Percentiles rank a stretch among this genome's conserved stretches.
phyloP scores from a whole-genome alignment of 2,888 invertebrate species.

The Lutraria lutraria region DNA sequence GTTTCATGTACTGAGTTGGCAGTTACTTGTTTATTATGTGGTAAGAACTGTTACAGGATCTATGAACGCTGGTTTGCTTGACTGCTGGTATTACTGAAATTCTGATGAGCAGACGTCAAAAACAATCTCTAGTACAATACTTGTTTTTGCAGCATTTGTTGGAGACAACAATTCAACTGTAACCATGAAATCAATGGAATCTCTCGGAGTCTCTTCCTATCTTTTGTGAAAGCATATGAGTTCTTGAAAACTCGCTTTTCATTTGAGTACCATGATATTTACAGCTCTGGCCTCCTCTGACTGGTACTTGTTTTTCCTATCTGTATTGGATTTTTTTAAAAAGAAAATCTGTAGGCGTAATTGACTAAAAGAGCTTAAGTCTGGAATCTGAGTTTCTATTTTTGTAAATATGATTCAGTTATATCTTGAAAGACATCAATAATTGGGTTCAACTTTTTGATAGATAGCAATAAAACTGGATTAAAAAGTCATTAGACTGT shows the following conservation, averaged over 20 bases:
- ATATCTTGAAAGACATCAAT: not conserved
- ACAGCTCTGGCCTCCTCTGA: not conserved
- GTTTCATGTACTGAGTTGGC: too few species aligned
- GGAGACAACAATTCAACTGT: not conserved
- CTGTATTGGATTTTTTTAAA: conserved; percentile 37
- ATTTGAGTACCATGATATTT: conserved; percentile 47
- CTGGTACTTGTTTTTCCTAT: not conserved
- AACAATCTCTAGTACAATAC: too few species aligned
- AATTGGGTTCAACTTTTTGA: conserved; percentile 1
- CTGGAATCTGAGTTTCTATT: not conserved
- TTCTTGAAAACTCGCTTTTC: conserved; percentile 26
- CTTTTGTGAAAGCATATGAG: not conserved
- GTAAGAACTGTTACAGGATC: too few species aligned
- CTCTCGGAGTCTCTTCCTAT: not conserved
- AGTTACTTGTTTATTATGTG: too few species aligned
- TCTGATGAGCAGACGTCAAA: too few species aligned
- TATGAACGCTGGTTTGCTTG: too few species aligned
- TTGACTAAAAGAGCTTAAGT: conserved; percentile 13
- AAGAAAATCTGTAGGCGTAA: conserved; percentile 36
- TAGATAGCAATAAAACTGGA: not conserved
- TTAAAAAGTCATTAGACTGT: not conserved
- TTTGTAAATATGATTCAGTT: conserved; percentile 18
- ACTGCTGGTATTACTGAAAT: too few species aligned
- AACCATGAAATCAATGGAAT: conserved; percentile 38
- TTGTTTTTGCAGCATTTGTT: not conserved